phyloP scores from a whole-genome alignment of 2,797 vertebrate genomes.

The Anisognathus igniventris region DNA sequence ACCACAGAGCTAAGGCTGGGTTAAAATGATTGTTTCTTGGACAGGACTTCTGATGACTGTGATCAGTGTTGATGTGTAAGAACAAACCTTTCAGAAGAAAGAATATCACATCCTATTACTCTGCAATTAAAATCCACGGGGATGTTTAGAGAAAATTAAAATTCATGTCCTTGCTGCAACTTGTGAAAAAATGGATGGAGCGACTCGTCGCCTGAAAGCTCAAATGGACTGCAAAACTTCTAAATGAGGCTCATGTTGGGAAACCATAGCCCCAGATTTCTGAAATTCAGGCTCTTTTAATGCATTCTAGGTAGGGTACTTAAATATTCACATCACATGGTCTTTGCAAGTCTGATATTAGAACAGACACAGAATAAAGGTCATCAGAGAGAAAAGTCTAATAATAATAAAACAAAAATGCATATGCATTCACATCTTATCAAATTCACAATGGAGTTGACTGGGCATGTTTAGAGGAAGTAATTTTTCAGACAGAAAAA shows the following conservation, averaged over 20 bases:
- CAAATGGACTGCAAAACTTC: neutral
- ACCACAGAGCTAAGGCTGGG: neutral
- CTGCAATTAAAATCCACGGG: neutral
- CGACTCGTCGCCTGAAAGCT: neutral
- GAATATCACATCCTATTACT: neutral
- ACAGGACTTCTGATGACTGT: neutral
- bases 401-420: neutral
- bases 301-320: neutral
- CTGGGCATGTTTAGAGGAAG: neutral
- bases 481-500: neutral
- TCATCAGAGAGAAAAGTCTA: neutral
- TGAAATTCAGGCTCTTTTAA: neutral
- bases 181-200: neutral
- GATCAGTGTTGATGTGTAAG: neutral
- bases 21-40: neutral
- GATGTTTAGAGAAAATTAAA: neutral
- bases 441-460: neutral
- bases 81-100: neutral
- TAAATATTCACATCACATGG: neutral
- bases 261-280: fast-evolving
- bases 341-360: neutral
- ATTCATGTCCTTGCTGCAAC: neutral
- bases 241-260: neutral
- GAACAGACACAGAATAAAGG: neutral
- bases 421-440: neutral